Evolutionary conservation across 2,113 vertebrate species (phyloP), one percentile per base, ranked within the genome.

Genomic region (Heterocephalus glaber): DNA sequence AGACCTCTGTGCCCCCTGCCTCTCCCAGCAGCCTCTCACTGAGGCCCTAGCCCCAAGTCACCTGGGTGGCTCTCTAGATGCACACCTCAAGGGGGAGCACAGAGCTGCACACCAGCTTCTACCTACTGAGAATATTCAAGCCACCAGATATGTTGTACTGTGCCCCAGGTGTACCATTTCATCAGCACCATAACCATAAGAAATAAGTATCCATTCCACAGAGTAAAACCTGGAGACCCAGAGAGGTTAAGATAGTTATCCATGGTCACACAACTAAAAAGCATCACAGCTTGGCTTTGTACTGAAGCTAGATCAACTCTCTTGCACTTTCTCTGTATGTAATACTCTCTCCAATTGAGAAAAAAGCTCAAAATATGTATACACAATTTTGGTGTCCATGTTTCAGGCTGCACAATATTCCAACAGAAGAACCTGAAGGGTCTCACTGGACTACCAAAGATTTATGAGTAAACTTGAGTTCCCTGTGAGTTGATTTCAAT

Each of bases 101-200:
- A 82, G 17, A 20, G 10, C 10, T 22, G 35, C 2, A 13, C 0
- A 28, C 26, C 16, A 68, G 60, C 38, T 47, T 90, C 89, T 60
- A 41, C 7, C 26, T 90, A 41, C 33, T 17, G 58, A 89, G 41
- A 16, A 41, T n/a, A 33, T 7, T 11, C 38, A 38, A 56, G 35
- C 33, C 5, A 20, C 38, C 33, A 47, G 38, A 38, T 7, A 38
- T 0, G 0, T 1, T 5, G 30, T 5, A 4, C 38, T 76, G 54
- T 38, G 24, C 5, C 79, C 54, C 20, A 1, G 6, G 74, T 1
- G 20, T 22, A 33, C 56, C 13, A 0, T 16, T 65, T 9, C 24
- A 60, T 47, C 33, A 19, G 82, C 44, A 41, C 9, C 17, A 54
- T 28, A 58, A 54, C 28, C 35, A 30, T 28, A 54, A 61, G 47